Evolutionary conservation across 2,888 invertebrate genomes (phyloP).

Genomic region (Cataglyphis cursor): DNA sequence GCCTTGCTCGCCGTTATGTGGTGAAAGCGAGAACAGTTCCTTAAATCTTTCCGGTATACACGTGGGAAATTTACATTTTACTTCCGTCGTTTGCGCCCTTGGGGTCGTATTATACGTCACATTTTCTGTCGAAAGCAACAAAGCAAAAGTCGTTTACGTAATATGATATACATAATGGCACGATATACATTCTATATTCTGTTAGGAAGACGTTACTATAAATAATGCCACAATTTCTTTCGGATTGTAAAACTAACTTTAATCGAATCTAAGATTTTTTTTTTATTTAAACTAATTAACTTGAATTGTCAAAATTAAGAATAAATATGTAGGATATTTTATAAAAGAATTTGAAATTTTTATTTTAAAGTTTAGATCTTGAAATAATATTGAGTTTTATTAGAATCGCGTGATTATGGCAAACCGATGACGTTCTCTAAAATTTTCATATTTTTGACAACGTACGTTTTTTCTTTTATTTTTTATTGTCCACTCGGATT

Average conservation of each 20-base stretch:
- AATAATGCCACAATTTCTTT: background rate
- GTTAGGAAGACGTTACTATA: background rate
- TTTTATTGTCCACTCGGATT: conserved; percentile 23
- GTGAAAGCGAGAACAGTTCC: conserved; percentile 23
- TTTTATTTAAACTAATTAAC: background rate
- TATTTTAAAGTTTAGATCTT: background rate
- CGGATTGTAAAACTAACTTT: background rate
- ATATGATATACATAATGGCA: conserved; percentile 12
- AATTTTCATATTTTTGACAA: background rate
- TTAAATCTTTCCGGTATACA: conserved; percentile 21
- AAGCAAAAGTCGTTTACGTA: conserved; percentile 28
- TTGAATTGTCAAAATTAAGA: background rate
- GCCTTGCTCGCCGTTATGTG: background rate
- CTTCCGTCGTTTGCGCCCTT: conserved; percentile 17
- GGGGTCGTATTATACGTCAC: conserved; percentile 30
- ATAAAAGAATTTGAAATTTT: background rate
- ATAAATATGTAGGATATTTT: background rate
- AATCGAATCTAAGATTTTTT: background rate
- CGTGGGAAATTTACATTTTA: conserved; percentile 43
- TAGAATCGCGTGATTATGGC: background rate
- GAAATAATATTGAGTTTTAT: background rate
- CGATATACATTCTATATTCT: conserved; percentile 18
- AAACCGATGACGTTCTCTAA: background rate
- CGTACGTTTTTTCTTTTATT: background rate
- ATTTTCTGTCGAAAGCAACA: conserved; percentile 23